Percentiles rank a stretch among this genome's conserved stretches.
phyloP scores from a whole-genome alignment of 1,140 invertebrate genomes.

The Lepidotrigona ventralis region DNA sequence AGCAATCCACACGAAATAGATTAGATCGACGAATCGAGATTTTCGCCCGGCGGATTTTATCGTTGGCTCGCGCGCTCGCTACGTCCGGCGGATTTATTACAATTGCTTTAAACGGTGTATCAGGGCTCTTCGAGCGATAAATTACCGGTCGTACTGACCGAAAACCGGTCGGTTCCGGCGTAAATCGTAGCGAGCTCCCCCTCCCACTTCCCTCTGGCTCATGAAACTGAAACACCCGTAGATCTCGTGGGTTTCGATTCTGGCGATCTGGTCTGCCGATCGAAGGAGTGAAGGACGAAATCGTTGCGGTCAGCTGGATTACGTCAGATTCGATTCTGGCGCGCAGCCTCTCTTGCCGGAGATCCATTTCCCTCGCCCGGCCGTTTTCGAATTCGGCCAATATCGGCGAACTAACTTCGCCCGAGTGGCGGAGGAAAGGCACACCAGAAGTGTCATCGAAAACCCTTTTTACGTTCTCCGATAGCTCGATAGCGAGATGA shows the following conservation, averaged over 20 bases:
- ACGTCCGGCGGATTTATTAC: constrained; percentile 32
- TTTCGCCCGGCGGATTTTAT: neutral
- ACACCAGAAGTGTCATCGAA: constrained; percentile 54
- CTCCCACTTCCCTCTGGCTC: neutral
- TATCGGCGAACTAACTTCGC: constrained; percentile 39
- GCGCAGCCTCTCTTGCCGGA: constrained; percentile 54
- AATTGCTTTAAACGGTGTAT: constrained; percentile 40
- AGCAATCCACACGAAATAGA: neutral
- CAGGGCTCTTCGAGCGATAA: constrained; percentile 20
- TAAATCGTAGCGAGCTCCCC: constrained; percentile 22
- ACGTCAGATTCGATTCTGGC: constrained; percentile 63
- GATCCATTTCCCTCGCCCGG: constrained; percentile 60
- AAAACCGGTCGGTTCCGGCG: constrained; percentile 31
- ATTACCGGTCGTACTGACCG: constrained; percentile 35
- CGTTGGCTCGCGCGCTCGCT: neutral
- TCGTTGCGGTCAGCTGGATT: constrained; percentile 63
- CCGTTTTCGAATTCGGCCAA: constrained; percentile 63
- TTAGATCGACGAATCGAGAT: constrained; percentile 18
- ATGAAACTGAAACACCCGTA: constrained; percentile 42
- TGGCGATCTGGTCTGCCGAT: neutral
- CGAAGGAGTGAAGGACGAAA: constrained; percentile 43
- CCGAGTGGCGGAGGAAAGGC: constrained; percentile 30
- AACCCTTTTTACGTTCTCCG: constrained; percentile 40
- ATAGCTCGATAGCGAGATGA: constrained; percentile 55
- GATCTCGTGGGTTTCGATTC: constrained; percentile 25